These are phyloP conservation scores for Teleopsis dalmanni DNA, from an alignment of 1,140 invertebrate genomes.

Conservation along the genomic window DNA sequence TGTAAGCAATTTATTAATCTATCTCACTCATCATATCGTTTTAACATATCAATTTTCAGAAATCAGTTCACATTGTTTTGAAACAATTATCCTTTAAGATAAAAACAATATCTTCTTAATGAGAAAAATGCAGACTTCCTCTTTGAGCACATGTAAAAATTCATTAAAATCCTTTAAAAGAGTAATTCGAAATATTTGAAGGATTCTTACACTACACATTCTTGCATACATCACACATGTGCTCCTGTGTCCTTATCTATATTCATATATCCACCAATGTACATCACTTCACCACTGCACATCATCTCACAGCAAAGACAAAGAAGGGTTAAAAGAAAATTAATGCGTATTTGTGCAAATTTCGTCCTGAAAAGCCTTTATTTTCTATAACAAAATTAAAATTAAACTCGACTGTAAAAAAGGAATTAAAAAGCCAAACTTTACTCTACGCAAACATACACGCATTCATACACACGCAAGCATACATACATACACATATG, in stretches of 20 bases:
- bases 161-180: constrained; percentile 8
- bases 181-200: constrained; percentile 5
- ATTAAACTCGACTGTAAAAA: not conserved
- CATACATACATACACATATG: not conserved
- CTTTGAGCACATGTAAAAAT: constrained; percentile 9
- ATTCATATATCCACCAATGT: not conserved
- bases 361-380: not conserved
- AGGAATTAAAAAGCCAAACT: constrained; percentile 9
- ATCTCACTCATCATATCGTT: no score
- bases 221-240: not conserved
- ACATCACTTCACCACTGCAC: not conserved
- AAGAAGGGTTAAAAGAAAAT: constrained; percentile 11
- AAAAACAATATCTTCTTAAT: no score
- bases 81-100: no score
- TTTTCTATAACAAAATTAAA: not conserved
- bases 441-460: not conserved
- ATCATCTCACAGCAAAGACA: not conserved
- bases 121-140: no score
- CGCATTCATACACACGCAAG: not conserved
- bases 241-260: not conserved
- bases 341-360: constrained; percentile 11
- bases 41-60: no score
- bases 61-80: no score
- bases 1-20: no score
- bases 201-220: not conserved